These are phyloP conservation scores for Apocrypta bakeri DNA, from an alignment of 1,140 invertebrate species.

Conservation along the genomic window DNA sequence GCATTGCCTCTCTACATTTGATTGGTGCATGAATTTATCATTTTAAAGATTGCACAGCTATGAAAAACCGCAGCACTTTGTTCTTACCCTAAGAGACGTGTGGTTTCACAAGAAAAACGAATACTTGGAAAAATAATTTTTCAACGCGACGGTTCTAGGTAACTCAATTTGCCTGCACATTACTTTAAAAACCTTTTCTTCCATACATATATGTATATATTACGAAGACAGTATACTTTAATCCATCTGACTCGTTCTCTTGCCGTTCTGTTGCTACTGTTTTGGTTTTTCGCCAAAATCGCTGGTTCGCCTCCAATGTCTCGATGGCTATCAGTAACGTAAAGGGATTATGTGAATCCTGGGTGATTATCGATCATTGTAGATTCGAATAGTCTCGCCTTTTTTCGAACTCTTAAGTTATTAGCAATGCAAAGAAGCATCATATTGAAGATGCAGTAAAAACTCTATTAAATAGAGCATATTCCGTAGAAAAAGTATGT, in stretches of 20 bases:
- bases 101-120: not conserved
- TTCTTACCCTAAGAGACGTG: not conserved
- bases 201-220: not conserved
- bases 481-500: not conserved
- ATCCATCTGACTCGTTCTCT: not conserved
- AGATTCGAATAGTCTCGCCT: not conserved
- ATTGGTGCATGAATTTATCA: not conserved
- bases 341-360: not conserved
- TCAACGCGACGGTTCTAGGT: not conserved
- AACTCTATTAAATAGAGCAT: not conserved
- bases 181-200: not conserved
- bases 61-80: not conserved
- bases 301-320: constrained; percentile 35
- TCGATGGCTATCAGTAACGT: not conserved
- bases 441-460: not conserved
- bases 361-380: not conserved
- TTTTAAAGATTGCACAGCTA: not conserved
- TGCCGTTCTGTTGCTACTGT: not conserved
- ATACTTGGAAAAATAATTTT: not conserved
- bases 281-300: constrained; percentile 34
- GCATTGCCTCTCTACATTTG: too few relatives aligned
- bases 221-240: not conserved
- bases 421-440: not conserved
- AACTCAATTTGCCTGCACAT: not conserved
- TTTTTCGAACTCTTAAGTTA: not conserved